phyloP scores from a whole-genome alignment of 2,797 vertebrate species.

The Molossus alvarezi region DNA sequence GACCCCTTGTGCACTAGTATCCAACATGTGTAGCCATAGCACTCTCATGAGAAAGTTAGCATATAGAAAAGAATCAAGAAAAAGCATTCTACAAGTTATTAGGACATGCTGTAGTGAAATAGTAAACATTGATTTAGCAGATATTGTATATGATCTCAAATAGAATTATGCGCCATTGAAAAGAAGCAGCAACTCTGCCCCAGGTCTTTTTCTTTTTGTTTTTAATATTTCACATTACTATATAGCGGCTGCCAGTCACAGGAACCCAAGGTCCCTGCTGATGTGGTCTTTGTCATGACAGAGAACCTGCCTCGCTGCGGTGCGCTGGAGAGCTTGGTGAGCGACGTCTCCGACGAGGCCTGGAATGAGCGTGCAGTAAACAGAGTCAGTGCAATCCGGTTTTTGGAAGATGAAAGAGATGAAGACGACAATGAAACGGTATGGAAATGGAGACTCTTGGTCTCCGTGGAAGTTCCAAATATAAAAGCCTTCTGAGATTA shows the following conservation, averaged over 20 bases:
- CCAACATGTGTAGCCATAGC: too few species aligned
- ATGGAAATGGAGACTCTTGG: constrained; percentile 73
- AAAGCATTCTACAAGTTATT: background rate
- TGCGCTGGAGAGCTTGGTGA: constrained; percentile 96
- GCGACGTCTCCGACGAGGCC: constrained; percentile 94
- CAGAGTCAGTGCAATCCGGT: constrained; percentile 97
- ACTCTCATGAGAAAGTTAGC: background rate
- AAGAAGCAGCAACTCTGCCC: background rate
- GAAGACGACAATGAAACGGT: constrained; percentile 96
- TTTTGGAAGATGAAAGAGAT: constrained; percentile 95
- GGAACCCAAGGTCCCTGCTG: background rate
- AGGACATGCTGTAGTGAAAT: background rate
- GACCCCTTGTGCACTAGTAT: too few species aligned
- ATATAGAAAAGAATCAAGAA: background rate
- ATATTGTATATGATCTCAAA: background rate
- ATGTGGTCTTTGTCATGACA: constrained; percentile 76
- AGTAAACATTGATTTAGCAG: background rate
- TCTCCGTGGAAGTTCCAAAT: background rate
- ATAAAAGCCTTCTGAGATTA: background rate
- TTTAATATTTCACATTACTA: background rate
- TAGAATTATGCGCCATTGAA: background rate
- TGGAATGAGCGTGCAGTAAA: constrained; percentile 95
- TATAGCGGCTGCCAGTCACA: background rate
- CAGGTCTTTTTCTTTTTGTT: background rate
- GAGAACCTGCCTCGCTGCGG: constrained; percentile 97